Evolutionary conservation across 2,113 vertebrate species (phyloP), one percentile per base, ranked within the genome.

Genomic region (Rutilus rutilus): DNA sequence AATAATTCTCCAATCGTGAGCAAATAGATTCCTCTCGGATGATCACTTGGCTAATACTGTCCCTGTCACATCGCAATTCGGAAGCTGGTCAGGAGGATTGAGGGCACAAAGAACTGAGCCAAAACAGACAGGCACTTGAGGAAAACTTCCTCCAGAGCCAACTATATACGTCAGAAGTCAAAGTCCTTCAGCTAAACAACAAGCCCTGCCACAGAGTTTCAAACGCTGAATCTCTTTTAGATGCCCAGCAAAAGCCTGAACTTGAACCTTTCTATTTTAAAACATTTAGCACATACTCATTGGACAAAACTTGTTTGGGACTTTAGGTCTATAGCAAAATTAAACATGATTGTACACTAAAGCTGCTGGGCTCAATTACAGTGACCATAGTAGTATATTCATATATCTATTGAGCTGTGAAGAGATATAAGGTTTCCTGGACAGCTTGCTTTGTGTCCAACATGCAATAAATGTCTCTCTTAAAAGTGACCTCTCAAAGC

Each of bases 141-240:
- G 10, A 27, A 82, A 67, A 50, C 79, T 21, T 82, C n/a, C 39
- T 81, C 60, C 78, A 65, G 59, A 27, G n/a, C 17, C 14, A 19
- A 21, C 27, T 6, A 21, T 1, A 78, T 19, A 59, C 30, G 6
- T 59, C 30, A 57, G 52, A 67, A 67, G 64, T 4, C 17, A 67
- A 57, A 78, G 33, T 78, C 76, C 54, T 79, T 36, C 36, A 78
- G 11, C 57, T 60, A 42, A 79, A 78, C 30, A 78, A 60, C 54
- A 78, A 59, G 11, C 30, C 19, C 11, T 60, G 57, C 33, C 77
- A 79, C 21, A 2, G 54, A 42, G 54, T 60, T 79, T 42, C 3
- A 64, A 15, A 30, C 0, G 4, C n/a, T 65, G n/a, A 23, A 8
- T 19, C 54, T 23, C 54, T 57, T 57, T 23, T 10, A 77, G 15